These are phyloP conservation scores for Andrena praecox DNA, from an alignment of 2,888 invertebrate species.

Conservation along the genomic window DNA sequence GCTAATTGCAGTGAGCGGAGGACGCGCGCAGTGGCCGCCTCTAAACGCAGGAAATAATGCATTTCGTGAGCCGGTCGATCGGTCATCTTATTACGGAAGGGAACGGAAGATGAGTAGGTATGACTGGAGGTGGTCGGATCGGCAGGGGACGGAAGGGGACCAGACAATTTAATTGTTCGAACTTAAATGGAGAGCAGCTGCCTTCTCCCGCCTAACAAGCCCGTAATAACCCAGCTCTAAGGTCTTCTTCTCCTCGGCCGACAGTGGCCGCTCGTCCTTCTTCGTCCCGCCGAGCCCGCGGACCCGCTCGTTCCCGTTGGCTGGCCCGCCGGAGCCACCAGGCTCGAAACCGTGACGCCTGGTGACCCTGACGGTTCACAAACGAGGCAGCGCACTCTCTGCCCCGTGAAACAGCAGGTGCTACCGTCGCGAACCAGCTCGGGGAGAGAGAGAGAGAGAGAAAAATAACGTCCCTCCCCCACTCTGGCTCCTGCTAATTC, in stretches of 20 bases:
- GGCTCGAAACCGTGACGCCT: slow-evolving; percentile 82
- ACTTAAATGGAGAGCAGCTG: slow-evolving; percentile 84
- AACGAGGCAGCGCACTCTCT: slow-evolving; percentile 75
- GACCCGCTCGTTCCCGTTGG: not conserved
- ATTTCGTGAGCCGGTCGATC: slow-evolving; percentile 60
- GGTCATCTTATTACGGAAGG: slow-evolving; percentile 62
- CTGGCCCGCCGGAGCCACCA: slow-evolving; percentile 37
- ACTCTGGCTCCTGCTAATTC: slow-evolving; percentile 61
- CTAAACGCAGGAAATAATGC: slow-evolving; percentile 66
- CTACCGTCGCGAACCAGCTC: slow-evolving; percentile 70
- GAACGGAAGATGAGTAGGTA: slow-evolving; percentile 65
- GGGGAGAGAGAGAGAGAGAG: not conserved
- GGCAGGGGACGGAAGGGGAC: slow-evolving; percentile 43
- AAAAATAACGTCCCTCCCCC: slow-evolving; percentile 22
- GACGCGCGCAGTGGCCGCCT: slow-evolving; percentile 29
- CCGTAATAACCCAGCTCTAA: slow-evolving; percentile 81
- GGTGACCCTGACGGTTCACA: slow-evolving; percentile 80
- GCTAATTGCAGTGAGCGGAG: slow-evolving; percentile 58
- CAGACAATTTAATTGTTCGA: slow-evolving; percentile 84
- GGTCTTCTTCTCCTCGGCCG: slow-evolving; percentile 65
- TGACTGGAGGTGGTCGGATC: slow-evolving; percentile 70
- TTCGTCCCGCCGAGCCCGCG: slow-evolving; percentile 23
- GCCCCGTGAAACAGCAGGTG: slow-evolving; percentile 78
- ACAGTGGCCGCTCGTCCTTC: slow-evolving; percentile 31
- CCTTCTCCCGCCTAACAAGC: slow-evolving; percentile 81